Evolutionary conservation across 1,140 invertebrate species (phyloP), one percentile per base, ranked within the genome.

Genomic region (Varroa destructor): DNA sequence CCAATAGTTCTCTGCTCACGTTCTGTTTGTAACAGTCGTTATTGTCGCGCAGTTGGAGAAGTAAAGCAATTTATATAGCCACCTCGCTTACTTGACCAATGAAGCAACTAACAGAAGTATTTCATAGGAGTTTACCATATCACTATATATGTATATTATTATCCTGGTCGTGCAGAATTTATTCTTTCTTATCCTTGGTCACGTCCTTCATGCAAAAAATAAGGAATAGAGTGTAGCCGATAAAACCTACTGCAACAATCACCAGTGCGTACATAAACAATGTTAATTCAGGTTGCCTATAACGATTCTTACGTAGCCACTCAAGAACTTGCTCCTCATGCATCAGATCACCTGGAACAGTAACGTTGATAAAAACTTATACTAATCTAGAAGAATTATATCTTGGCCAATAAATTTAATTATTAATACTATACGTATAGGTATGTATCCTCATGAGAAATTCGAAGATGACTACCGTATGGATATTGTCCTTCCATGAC

Each of bases 261-360:
- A 90, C 87, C 75, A 94, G 82, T 71, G 88, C 90, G 78, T 93
- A 94, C 91, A 95, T 93, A 78, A 94, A 95, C 73, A 95, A 85
- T 77, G 92, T 94, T 25, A 96, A 80, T 79, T 96, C 92, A 0
- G 91, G 91, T 77, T 93, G 90, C 43, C 90, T 84, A 81, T 92
- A 94, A 72, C 92, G 85, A 79, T 94, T 94, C 80, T 93, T 93
- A 74, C 89, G 85, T 57, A 95, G 80, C 91, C 91, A 95, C 75
- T 93, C 91, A 58, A 95, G 80, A n/a, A 94, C 90, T 77, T 91
- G 89, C 5, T 86, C 84, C 81, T 93, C 91, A 25, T 85, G 86
- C 77, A 87, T 84, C 58, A 93, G 78, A 76, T 92, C 87, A 74
- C 90, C 89, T 90, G 79, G 14, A 77, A 82, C 80, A 37, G 72